Evolutionary conservation across 2,797 vertebrate species (phyloP).

Genomic region (Spheniscus humboldti): DNA sequence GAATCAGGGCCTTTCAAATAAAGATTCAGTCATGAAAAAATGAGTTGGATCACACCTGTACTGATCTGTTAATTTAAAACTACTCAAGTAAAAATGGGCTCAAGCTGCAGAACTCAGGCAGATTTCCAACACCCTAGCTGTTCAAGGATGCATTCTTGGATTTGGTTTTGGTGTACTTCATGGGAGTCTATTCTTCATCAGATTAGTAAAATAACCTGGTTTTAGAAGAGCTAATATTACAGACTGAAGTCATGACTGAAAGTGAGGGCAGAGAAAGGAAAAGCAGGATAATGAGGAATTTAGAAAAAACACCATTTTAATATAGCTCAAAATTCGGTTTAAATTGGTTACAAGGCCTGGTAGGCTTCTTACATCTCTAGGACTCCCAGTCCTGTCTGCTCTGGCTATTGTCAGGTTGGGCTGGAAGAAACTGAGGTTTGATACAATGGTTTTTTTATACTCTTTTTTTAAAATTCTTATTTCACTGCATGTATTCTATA

Average conservation of each 20-base stretch:
- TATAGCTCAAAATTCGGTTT: neutral
- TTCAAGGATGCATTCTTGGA: neutral
- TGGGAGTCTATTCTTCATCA: neutral
- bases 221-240: neutral
- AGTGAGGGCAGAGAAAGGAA: neutral
- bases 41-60: neutral
- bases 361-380: neutral
- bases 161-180: neutral
- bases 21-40: neutral
- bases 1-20: neutral
- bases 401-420: neutral
- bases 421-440: neutral
- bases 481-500: neutral
- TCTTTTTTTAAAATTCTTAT: neutral
- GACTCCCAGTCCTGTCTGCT: neutral
- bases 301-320: neutral
- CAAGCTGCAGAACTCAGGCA: neutral
- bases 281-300: neutral
- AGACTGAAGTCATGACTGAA: neutral
- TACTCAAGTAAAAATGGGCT: neutral
- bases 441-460: neutral
- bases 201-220: neutral
- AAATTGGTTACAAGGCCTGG: neutral
- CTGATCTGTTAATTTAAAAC: neutral
- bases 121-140: neutral